These are phyloP conservation scores for Eulacestoma nigropectus DNA, from an alignment of 2,113 vertebrate species.

Conservation along the genomic window DNA sequence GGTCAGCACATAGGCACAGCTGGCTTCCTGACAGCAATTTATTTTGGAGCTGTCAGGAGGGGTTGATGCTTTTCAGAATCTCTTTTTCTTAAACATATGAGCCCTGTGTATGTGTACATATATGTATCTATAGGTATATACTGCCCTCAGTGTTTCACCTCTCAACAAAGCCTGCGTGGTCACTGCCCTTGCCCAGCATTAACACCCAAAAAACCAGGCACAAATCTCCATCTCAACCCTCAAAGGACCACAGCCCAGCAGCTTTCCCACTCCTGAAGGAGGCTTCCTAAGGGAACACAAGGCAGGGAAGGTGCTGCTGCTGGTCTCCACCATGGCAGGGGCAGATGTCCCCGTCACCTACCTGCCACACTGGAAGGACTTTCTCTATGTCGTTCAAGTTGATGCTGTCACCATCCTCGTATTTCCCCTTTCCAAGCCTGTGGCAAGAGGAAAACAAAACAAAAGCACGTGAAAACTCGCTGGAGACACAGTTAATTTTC, in stretches of 20 bases:
- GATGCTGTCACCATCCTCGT: constrained; percentile 88
- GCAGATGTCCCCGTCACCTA: constrained; percentile 54
- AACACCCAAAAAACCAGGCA: not conserved
- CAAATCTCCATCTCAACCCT: not conserved
- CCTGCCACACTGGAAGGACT: constrained; percentile 88
- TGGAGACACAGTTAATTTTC: not conserved
- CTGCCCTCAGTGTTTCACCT: not conserved
- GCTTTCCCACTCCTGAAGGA: not conserved
- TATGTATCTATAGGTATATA: fast-evolving
- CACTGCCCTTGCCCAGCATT: not conserved
- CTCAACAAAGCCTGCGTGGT: fast-evolving
- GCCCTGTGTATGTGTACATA: not conserved
- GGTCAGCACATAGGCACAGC: not conserved
- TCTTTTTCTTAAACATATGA: not conserved
- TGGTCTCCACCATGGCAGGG: fast-evolving
- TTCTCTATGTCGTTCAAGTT: constrained; percentile 94
- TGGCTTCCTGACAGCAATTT: not conserved
- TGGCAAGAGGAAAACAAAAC: constrained; percentile 9
- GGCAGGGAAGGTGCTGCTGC: not conserved
- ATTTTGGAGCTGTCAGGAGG: not conserved
- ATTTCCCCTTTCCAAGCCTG: constrained; percentile 88
- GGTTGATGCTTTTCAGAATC: not conserved
- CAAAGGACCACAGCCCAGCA: not conserved
- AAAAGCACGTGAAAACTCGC: not conserved
- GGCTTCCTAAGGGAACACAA: not conserved